phyloP scores from a whole-genome alignment of 2,888 invertebrate genomes.

The Spodoptera picta region DNA sequence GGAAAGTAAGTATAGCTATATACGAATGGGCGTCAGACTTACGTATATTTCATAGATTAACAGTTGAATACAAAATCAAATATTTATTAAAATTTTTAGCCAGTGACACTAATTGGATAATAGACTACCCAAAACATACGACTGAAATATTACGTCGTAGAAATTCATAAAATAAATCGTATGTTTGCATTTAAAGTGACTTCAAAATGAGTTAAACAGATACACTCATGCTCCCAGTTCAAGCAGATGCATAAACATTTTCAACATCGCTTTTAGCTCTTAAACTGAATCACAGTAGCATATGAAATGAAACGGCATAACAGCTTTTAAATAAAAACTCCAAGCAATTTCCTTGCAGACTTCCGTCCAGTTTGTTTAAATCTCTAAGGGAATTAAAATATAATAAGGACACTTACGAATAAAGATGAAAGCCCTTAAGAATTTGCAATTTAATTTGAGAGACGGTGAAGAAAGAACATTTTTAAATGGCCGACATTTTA shows the following conservation, averaged over 20 bases:
- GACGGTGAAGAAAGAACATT: conserved; percentile 62
- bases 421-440: conserved; percentile 58
- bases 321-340: conserved; percentile 9
- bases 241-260: too few relatives aligned
- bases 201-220: too few relatives aligned
- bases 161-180: too few relatives aligned
- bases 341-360: conserved; percentile 11
- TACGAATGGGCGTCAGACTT: too few relatives aligned
- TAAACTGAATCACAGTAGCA: conserved; percentile 6
- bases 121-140: too few relatives aligned
- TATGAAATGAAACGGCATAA: conserved; percentile 13
- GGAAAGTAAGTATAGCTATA: too few relatives aligned
- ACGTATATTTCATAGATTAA: too few relatives aligned
- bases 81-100: too few relatives aligned
- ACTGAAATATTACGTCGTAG: too few relatives aligned
- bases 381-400: conserved; percentile 61
- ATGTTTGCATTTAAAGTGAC: too few relatives aligned
- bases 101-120: too few relatives aligned
- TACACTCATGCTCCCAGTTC: too few relatives aligned
- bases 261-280: not conserved
- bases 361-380: conserved; percentile 49
- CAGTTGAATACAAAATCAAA: not conserved
- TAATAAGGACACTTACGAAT: conserved; percentile 64
- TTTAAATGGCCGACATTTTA: conserved; percentile 48
- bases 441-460: conserved; percentile 66